These are phyloP conservation scores for Boloria euphrosyne DNA, from an alignment of 2,888 invertebrate genomes.

Conservation along the genomic window DNA sequence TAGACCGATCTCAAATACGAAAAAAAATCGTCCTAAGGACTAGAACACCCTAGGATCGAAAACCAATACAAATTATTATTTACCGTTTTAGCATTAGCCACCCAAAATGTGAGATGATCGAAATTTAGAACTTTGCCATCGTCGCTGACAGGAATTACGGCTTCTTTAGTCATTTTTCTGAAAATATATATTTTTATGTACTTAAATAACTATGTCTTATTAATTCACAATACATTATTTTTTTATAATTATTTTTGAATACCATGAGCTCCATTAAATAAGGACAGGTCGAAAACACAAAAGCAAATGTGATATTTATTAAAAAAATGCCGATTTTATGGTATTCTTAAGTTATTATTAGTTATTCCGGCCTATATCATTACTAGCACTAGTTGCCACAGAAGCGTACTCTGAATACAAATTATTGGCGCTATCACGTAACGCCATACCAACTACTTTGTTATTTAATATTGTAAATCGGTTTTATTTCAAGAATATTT, in stretches of 20 bases:
- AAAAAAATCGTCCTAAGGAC: neutral
- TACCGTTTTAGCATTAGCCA: conserved; percentile 72
- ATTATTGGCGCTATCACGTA: conserved; percentile 19
- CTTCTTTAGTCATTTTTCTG: conserved; percentile 59
- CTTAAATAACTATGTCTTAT: too few species aligned
- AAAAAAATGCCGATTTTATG: conserved; percentile 19
- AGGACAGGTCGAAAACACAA: neutral
- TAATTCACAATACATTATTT: too few species aligned
- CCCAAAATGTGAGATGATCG: conserved; percentile 73
- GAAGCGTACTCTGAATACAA: conserved; percentile 20
- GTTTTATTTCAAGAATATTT: too few species aligned
- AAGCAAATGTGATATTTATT: conserved; percentile 16
- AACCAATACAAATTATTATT: conserved; percentile 39
- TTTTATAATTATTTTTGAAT: too few species aligned
- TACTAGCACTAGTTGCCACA: conserved; percentile 21
- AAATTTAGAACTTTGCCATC: conserved; percentile 67
- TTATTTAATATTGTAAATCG: neutral
- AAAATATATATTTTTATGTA: conserved; percentile 36
- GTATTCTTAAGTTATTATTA: conserved; percentile 25
- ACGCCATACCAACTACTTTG: neutral
- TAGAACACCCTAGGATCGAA: neutral
- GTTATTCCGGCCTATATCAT: conserved; percentile 7
- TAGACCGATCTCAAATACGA: neutral
- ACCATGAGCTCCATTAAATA: neutral
- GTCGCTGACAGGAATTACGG: conserved; percentile 11